Percentiles rank a stretch among this genome's conserved stretches.
Evolutionary conservation across 2,797 vertebrate genomes (phyloP).

Genomic region (Silurus lanzhouensis): DNA sequence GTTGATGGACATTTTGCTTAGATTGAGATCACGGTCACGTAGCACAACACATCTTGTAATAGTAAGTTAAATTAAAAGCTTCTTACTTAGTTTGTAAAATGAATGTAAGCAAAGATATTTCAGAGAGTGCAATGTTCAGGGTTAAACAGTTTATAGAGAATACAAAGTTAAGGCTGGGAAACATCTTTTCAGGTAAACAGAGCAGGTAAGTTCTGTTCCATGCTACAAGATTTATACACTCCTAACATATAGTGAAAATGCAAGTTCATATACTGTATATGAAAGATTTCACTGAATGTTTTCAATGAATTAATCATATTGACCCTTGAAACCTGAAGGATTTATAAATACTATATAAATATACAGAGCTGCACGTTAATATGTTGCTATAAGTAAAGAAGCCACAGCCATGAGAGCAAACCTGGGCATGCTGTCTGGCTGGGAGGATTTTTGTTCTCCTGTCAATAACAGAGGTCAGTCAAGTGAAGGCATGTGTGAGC

Average conservation of each 20-base stretch:
- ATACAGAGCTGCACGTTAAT: not conserved
- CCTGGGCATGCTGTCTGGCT: too few species aligned
- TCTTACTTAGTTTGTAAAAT: too few species aligned
- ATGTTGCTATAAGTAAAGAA: not conserved
- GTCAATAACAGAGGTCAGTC: too few species aligned
- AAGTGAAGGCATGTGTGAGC: too few species aligned
- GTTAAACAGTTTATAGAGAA: not conserved
- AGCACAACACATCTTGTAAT: too few species aligned
- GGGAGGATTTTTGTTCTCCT: too few species aligned
- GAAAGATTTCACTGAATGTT: not conserved
- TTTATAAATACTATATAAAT: not conserved
- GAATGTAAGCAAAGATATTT: not conserved
- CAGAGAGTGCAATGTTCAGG: not conserved
- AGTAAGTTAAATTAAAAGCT: too few species aligned
- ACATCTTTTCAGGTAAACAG: not conserved
- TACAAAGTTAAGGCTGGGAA: not conserved
- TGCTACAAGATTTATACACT: too few species aligned
- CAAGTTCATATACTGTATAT: not conserved
- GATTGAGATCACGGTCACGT: too few species aligned
- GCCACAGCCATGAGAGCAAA: too few species aligned
- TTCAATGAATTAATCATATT: not conserved
- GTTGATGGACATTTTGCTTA: too few species aligned
- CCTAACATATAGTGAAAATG: too few species aligned
- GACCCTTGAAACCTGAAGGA: not conserved
- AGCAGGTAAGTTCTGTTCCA: not conserved